Percentiles rank a stretch among this genome's conserved stretches.
Conservation (phyloP, 1,140 invertebrate species). For the Idris sp. region DNA sequence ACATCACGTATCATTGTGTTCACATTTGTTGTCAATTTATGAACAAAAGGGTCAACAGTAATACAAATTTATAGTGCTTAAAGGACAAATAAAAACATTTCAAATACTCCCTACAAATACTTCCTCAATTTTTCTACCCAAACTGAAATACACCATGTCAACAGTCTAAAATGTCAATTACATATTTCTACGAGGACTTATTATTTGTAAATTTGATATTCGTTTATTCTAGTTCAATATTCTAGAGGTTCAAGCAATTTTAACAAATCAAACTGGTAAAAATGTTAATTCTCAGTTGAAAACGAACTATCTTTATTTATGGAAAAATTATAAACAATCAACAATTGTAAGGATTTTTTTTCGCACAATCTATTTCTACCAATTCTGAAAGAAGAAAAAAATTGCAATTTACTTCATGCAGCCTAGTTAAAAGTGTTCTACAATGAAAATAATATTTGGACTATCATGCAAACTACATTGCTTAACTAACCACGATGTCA, state of each 20-base stretch:
- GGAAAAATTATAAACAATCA: too few species aligned
- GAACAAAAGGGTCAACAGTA: constrained; percentile 18
- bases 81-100: constrained; percentile 11
- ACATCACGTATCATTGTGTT: constrained; percentile 46
- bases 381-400: constrained; percentile 2
- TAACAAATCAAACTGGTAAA: background rate
- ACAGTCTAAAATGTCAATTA: constrained; percentile 42
- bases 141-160: constrained; percentile 21
- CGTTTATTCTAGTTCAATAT: constrained; percentile 15
- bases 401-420: constrained; percentile 28
- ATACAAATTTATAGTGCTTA: constrained; percentile 25
- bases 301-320: background rate
- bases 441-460: constrained; percentile 14
- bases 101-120: constrained; percentile 39
- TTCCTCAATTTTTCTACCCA: constrained; percentile 40
- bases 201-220: constrained; percentile 17
- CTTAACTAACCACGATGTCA: constrained; percentile 15
- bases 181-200: constrained; percentile 11
- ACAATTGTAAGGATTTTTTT: too few species aligned
- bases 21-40: constrained; percentile 16
- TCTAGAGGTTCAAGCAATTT: constrained; percentile 15
- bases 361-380: background rate
- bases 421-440: constrained; percentile 8
- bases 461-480: constrained; percentile 33
- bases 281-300: background rate